Base-by-base conservation (phyloP, 2,888 invertebrate species). In the Hyles lineata region DNA sequence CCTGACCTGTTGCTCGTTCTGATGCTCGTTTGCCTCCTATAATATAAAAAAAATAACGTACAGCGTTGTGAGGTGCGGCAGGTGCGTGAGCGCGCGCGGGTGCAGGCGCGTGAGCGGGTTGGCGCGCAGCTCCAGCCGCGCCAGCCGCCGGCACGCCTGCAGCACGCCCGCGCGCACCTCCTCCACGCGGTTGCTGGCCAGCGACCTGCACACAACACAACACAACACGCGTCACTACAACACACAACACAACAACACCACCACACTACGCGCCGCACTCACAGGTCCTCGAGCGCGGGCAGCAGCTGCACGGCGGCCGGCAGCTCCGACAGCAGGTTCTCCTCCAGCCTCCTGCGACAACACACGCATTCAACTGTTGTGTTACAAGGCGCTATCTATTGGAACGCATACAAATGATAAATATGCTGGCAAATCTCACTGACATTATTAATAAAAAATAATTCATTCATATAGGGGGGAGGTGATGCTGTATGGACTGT, bases 111-210 rank as follows among this genome's bases (percentile, higher is more conserved):
- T 91, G 73, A 98, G 95, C 35, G 98, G 98, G 95, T 98, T 98
- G 78, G 97, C 98, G 82, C 97, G 96, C 81, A 99, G 95, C 85
- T 98, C 98, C 60, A 99, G 94, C 59, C 97, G 96, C 77, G 96
- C 95, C 73, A 99, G 95, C 23, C 96, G 96, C 59, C 95, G 93
- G 83, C 96, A 96, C 80, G 96, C 95, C 84, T 96, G 96, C 84
- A 98, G 95, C 78, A 96, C 95, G 74, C 97, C 90, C 78, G 97
- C 96, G n/a, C 96, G 96, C 83, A 98, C 96, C 89, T 95, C 96
- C 85, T 96, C 96, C 86, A 99, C 97, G 80, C 96, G 96, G 93
- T 99, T 99, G 88, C 97, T 96, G 43, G 97, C 97, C 87, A 98
- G 93, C 63, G 97, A 97, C 87, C 98, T 98, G 95, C 76, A 86